These are phyloP conservation scores for Pangasius macronema DNA, from an alignment of 2,797 vertebrate genomes.

Conservation along the genomic window DNA sequence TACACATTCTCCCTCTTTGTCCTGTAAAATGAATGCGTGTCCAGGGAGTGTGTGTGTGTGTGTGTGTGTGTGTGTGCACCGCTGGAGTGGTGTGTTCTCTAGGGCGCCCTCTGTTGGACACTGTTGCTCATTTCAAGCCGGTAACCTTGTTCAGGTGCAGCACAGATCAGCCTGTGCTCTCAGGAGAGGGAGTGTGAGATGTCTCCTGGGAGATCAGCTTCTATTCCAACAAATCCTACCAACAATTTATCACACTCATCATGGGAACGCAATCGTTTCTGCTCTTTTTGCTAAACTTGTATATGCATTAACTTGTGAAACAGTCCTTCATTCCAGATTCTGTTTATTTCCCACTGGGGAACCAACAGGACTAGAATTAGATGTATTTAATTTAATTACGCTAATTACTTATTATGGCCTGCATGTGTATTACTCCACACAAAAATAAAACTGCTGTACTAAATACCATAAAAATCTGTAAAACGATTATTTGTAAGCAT, in stretches of 20 bases:
- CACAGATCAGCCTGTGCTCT: slow-evolving; percentile 6
- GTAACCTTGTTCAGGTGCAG: background rate
- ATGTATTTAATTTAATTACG: background rate
- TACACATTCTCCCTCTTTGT: background rate
- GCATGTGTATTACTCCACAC: background rate
- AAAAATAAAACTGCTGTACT: background rate
- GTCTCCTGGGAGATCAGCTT: slow-evolving; percentile 21
- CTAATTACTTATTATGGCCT: background rate
- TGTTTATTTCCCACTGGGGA: slow-evolving; percentile 4
- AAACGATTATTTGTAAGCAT: background rate
- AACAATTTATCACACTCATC: background rate
- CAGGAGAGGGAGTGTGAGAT: slow-evolving; percentile 17
- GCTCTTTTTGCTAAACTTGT: background rate
- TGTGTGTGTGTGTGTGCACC: background rate
- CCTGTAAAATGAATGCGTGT: background rate
- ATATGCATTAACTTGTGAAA: background rate
- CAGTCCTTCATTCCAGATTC: background rate
- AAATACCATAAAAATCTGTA: background rate
- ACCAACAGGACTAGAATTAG: background rate
- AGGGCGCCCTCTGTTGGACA: background rate
- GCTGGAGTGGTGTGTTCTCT: background rate
- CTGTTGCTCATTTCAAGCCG: background rate
- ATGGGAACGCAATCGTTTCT: background rate
- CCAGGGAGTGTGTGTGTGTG: background rate
- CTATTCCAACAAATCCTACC: slow-evolving; percentile 11